A percentile compares a stretch with the other conserved stretches of the same genome.
phyloP scores from a whole-genome alignment of 2,113 vertebrate genomes.

The Picathartes gymnocephalus region DNA sequence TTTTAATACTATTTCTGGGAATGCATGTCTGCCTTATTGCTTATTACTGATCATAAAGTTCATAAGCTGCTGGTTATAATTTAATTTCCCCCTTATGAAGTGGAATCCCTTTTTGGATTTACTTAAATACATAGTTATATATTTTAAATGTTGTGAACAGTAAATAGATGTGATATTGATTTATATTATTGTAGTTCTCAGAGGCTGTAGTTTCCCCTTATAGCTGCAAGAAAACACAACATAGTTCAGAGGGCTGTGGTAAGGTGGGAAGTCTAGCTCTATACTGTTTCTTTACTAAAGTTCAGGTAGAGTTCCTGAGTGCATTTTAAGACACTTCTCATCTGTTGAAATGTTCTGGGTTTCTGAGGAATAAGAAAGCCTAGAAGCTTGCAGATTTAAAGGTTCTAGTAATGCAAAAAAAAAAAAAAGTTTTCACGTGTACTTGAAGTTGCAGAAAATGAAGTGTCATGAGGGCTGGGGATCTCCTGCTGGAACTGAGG shows the following conservation, averaged over 20 bases:
- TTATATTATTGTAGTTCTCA: not conserved
- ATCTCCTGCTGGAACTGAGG: not conserved
- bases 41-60: not conserved
- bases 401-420: not conserved
- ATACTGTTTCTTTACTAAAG: not conserved
- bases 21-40: not conserved
- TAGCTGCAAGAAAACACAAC: not conserved
- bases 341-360: not conserved
- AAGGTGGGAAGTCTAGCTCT: not conserved
- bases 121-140: not conserved
- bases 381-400: not conserved
- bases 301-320: not conserved
- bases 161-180: not conserved
- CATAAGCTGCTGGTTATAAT: not conserved
- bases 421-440: not conserved
- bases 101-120: not conserved
- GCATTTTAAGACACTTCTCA: not conserved
- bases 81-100: not conserved
- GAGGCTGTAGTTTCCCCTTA: not conserved
- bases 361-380: conserved; percentile 10
- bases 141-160: not conserved
- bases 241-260: not conserved
- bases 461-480: not conserved
- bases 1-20: not conserved
- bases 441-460: not conserved